These are phyloP conservation scores for Silurus aristotelis DNA, from an alignment of 2,797 vertebrate species.

Conservation along the genomic window DNA sequence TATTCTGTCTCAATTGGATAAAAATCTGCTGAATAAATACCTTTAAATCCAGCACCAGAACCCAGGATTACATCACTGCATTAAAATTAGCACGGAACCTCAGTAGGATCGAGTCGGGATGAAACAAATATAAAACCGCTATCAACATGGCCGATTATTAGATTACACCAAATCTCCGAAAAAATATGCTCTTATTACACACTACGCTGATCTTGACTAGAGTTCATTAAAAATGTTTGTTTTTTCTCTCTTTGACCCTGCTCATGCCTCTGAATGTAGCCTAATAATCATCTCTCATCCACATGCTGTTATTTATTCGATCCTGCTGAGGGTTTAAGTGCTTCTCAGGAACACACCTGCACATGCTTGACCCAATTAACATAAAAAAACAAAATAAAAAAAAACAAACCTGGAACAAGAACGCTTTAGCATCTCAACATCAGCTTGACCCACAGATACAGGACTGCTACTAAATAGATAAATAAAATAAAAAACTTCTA, in stretches of 20 bases:
- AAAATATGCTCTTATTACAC: not conserved
- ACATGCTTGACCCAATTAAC: not conserved
- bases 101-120: not conserved
- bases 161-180: not conserved
- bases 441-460: not conserved
- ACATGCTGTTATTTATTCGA: not conserved
- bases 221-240: conserved; percentile 13
- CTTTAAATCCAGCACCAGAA: not conserved
- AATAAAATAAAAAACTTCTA: not conserved
- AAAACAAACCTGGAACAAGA: not conserved
- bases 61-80: not conserved
- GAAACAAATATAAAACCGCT: not conserved
- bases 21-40: not conserved
- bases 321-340: not conserved
- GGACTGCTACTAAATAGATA: not conserved
- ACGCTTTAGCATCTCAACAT: not conserved
- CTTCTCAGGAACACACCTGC: conserved; percentile 2
- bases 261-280: not conserved
- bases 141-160: not conserved
- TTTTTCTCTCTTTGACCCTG: not conserved
- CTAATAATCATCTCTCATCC: not conserved
- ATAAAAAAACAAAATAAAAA: not conserved
- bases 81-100: not conserved
- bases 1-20: not conserved
- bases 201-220: not conserved